Base-by-base conservation (phyloP, 1,140 invertebrate species). In the Oryzaephilus surinamensis region DNA sequence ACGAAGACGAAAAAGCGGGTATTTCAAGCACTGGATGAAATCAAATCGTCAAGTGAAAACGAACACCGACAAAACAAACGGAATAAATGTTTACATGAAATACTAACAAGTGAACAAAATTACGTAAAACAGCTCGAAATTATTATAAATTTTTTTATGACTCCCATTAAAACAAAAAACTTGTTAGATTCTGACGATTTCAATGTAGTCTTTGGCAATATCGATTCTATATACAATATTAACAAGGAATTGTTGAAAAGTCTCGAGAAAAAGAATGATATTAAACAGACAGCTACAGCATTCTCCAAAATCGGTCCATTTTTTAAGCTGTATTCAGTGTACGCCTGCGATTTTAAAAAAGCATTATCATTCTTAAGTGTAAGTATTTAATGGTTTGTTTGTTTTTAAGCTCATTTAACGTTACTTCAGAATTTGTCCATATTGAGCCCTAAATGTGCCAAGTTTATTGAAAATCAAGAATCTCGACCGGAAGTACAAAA, bases 311-410 rank as follows among this genome's bases (percentile, higher is more conserved):
- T 85, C 27, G 81, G 77, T 11, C 81, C 81, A 6, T 85, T 81
- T 60, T 76, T 86, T 14, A 86, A 85, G 57, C 57, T 84, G 10
- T 86, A 86, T 51, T 81, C 81, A 3, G 74, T 77, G 2, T 85
- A 84, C 62, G 81, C 81, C 1, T 81, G 79, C 35, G 79, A 81
- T 52, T 84, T 82, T 59, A 75, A 75, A 45, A 69, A 71, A 39
- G 70, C 74, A 3, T 52, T 76, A 34, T 57, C 63, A 14, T 45
- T 74, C 34, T 41, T 76, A 36, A 70, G 74, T 55, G 68, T 71
- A 62, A 42, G 38, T 38, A 19, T 32, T 32, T 39, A 23, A 24
- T 19, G 20, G 21, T 33, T 35, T 34, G 11, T n/a, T 13, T 15
- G 8, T 7, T 19, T 7, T 44, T 12, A 31, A 15, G 17, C 27